Conservation (phyloP, 2,888 invertebrate genomes). For the Schizotus pectinicornis region DNA sequence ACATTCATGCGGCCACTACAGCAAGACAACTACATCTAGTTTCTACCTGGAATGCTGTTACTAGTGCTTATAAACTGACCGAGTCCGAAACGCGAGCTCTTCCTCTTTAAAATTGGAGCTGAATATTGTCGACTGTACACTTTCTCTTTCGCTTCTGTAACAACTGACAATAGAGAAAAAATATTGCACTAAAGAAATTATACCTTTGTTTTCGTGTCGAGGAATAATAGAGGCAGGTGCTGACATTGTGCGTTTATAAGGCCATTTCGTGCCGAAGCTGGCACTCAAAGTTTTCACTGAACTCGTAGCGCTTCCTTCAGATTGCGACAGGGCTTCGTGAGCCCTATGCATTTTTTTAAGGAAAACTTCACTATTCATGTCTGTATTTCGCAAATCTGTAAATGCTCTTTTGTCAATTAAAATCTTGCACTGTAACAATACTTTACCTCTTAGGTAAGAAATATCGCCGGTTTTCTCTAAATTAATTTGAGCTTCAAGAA, state of each 20-base stretch:
- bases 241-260: conserved; percentile 93
- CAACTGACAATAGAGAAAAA: conserved; percentile 56
- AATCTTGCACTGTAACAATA: conserved; percentile 28
- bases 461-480: conserved; percentile 86
- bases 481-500: conserved; percentile 94
- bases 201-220: conserved; percentile 71
- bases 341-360: conserved; percentile 87
- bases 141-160: conserved; percentile 73
- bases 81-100: conserved; percentile 89
- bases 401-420: conserved; percentile 18
- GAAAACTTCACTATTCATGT: conserved; percentile 85
- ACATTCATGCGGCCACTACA: conserved; percentile 56
- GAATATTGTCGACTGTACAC: conserved; percentile 91
- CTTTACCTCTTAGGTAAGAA: conserved; percentile 76
- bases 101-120: conserved; percentile 92
- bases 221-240: conserved; percentile 87
- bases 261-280: conserved; percentile 91
- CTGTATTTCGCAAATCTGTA: conserved; percentile 86
- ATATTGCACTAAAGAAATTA: too few relatives aligned
- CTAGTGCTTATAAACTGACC: conserved; percentile 79
- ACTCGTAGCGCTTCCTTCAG: conserved; percentile 67
- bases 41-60: conserved; percentile 68
- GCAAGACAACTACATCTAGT: conserved; percentile 58
- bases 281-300: conserved; percentile 81
- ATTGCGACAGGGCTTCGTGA: conserved; percentile 82